Conservation (phyloP, 2,888 invertebrate genomes). For the Cremastinae sp. region DNA sequence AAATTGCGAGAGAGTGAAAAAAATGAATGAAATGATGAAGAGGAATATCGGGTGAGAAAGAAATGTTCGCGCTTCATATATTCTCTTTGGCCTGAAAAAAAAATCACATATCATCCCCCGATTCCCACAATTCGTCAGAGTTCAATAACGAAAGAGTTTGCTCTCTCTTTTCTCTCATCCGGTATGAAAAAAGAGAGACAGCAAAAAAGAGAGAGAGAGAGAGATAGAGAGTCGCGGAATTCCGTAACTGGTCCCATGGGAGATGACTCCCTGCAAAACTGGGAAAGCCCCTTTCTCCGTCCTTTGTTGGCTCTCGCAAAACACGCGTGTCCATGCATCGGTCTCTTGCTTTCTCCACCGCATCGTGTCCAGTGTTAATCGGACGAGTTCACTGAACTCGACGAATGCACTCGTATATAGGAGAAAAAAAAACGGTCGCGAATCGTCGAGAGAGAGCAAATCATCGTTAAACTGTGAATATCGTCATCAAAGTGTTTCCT, state of each 20-base stretch:
- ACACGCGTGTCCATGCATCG: no score
- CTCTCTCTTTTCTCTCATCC: no score
- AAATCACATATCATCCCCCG: not conserved
- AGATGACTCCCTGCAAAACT: constrained; percentile 23
- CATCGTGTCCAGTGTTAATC: constrained; percentile 26
- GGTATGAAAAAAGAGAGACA: no score
- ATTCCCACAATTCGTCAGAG: constrained; percentile 3
- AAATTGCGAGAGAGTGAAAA: no score
- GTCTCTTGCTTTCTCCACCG: constrained; percentile 17
- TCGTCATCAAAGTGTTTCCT: constrained; percentile 34
- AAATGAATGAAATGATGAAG: no score
- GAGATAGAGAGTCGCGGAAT: constrained; percentile 24
- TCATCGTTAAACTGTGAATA: constrained; percentile 41
- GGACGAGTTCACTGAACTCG: constrained; percentile 46
- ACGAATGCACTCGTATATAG: constrained; percentile 4
- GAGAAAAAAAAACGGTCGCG: constrained; percentile 19
- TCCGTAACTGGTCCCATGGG: constrained; percentile 45
- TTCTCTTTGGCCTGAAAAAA: not conserved
- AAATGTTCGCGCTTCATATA: not conserved
- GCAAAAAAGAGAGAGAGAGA: not conserved
- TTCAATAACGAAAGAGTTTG: constrained; percentile 13
- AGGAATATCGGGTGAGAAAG: no score
- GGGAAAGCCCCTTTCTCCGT: not conserved
- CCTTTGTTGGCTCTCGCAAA: no score
- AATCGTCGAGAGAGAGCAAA: constrained; percentile 47